Conservation (phyloP, 1,140 invertebrate genomes). For the Drosophila pachea region DNA sequence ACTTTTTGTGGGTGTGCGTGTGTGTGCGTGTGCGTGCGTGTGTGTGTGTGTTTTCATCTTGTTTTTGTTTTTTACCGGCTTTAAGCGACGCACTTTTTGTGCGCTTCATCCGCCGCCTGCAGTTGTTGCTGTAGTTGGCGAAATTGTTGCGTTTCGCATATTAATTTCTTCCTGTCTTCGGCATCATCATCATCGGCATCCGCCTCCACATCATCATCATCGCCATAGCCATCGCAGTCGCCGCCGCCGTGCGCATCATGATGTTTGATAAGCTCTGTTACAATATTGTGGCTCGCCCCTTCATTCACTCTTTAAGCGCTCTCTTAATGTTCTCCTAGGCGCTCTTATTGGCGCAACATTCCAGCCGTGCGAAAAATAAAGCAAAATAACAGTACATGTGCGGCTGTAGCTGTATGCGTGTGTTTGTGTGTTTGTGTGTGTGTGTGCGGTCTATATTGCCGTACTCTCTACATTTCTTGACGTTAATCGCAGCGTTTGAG, state of each 20-base stretch:
- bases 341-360: slow-evolving; percentile 70
- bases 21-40: too few species aligned
- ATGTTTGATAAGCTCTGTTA: slow-evolving; percentile 47
- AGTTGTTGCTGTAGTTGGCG: slow-evolving; percentile 62
- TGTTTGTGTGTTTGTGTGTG: background rate
- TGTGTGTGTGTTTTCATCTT: too few species aligned
- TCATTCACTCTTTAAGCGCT: slow-evolving; percentile 24
- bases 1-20: too few species aligned
- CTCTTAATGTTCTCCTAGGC: slow-evolving; percentile 53
- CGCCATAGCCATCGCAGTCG: too few species aligned
- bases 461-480: slow-evolving; percentile 7
- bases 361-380: slow-evolving; percentile 41
- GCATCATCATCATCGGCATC: slow-evolving; percentile 51
- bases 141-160: slow-evolving; percentile 78
- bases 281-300: slow-evolving; percentile 24
- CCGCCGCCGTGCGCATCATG: too few species aligned
- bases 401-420: background rate
- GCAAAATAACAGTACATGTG: background rate
- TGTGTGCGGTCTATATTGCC: slow-evolving; percentile 8
- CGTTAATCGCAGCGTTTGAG: slow-evolving; percentile 46
- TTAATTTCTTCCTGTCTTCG: slow-evolving; percentile 76
- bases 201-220: slow-evolving; percentile 27
- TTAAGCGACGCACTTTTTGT: slow-evolving; percentile 52
- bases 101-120: slow-evolving; percentile 13
- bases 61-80: slow-evolving; percentile 60